Evolutionary conservation across 2,888 invertebrate species (phyloP).

Genomic region (Thyatira batis): DNA sequence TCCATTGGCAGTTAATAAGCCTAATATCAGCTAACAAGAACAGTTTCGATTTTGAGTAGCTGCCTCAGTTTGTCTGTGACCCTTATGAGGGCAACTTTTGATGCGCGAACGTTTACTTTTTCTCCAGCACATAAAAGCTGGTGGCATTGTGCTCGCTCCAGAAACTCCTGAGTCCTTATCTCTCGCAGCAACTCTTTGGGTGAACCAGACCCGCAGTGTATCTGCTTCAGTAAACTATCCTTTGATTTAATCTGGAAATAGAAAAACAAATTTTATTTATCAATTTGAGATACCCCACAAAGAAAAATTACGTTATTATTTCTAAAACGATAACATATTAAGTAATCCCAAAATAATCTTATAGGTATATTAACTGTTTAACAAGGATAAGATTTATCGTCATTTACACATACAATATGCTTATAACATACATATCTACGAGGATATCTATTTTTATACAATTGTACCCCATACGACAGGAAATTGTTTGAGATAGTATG

Average conservation of each 20-base stretch:
- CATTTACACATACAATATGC: not conserved
- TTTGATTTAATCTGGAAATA: slow-evolving; percentile 88
- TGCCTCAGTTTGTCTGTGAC: slow-evolving; percentile 92
- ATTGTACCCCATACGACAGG: not conserved
- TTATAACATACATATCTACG: not conserved
- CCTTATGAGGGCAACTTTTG: slow-evolving; percentile 90
- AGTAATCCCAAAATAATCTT: no score
- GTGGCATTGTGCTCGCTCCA: slow-evolving; percentile 90
- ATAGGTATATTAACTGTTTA: no score
- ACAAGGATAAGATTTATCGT: not conserved
- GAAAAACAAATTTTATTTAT: slow-evolving; percentile 2
- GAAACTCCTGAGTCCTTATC: slow-evolving; percentile 89
- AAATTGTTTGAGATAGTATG: not conserved
- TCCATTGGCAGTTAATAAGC: slow-evolving; percentile 1
- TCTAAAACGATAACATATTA: no score
- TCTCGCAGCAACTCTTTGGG: slow-evolving; percentile 83
- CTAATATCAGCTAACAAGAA: slow-evolving; percentile 85
- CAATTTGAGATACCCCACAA: no score
- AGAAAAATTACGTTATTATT: no score
- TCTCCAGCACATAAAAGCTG: slow-evolving; percentile 90
- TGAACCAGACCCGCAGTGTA: slow-evolving; percentile 83
- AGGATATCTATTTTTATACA: not conserved
- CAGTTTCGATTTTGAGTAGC: slow-evolving; percentile 90
- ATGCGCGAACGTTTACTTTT: slow-evolving; percentile 89
- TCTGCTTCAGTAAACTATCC: slow-evolving; percentile 89